Evolutionary conservation across 1,140 invertebrate species (phyloP).

Genomic region (Parasteatoda tepidariorum): DNA sequence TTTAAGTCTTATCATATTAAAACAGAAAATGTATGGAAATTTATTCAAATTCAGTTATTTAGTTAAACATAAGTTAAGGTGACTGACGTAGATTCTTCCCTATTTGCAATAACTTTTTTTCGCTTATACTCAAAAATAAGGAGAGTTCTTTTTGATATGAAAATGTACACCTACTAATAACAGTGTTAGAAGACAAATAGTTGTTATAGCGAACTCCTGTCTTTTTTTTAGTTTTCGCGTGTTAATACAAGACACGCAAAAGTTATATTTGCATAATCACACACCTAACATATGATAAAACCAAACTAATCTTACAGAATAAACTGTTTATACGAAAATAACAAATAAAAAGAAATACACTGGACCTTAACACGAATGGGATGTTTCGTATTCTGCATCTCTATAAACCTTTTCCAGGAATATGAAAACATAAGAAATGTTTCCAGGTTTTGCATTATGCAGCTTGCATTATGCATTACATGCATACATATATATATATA

Average conservation of each 20-base stretch:
- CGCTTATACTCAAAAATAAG: too few relatives aligned
- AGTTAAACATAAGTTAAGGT: too few relatives aligned
- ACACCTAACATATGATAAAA: slow-evolving; percentile 7
- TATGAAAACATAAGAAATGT: slow-evolving; percentile 19
- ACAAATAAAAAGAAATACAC: background rate
- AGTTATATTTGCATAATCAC: slow-evolving; percentile 42
- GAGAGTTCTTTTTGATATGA: too few relatives aligned
- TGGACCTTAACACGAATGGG: background rate
- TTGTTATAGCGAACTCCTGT: background rate
- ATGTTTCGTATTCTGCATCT: slow-evolving; percentile 34
- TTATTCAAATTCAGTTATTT: too few relatives aligned
- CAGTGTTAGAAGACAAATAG: background rate
- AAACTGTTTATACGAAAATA: slow-evolving; percentile 6
- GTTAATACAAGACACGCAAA: slow-evolving; percentile 14
- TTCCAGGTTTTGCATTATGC: slow-evolving; percentile 36
- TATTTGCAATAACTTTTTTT: too few relatives aligned
- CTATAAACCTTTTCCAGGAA: slow-evolving; percentile 35
- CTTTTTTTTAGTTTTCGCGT: background rate
- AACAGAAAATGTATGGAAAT: too few relatives aligned
- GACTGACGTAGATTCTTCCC: too few relatives aligned
- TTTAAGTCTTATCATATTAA: too few relatives aligned
- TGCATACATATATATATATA: slow-evolving; percentile 49
- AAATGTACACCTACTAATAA: background rate
- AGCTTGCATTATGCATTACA: slow-evolving; percentile 52
- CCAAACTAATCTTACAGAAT: background rate